Evolutionary conservation across 2,797 vertebrate genomes (phyloP), one percentile per base, ranked within the genome.

Genomic region (Cossypha heuglini): DNA sequence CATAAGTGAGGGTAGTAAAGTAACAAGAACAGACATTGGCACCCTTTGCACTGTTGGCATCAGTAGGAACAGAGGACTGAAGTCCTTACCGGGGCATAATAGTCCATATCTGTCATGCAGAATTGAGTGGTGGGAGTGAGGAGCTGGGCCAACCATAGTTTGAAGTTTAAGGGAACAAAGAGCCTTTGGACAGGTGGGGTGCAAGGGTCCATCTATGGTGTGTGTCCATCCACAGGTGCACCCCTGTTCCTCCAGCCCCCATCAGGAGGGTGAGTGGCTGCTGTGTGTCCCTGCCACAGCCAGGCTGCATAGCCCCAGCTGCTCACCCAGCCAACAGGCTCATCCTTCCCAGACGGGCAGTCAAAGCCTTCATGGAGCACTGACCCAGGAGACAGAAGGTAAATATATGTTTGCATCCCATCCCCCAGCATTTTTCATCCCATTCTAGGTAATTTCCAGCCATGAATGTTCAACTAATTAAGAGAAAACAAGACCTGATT

Each of bases 161-260:
- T 3, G 1, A 54, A 35, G 13, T 35, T 46, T 26, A 80, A 35
- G 43, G 91, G 16, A 86, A 68, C 43, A 57, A 91, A 37, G 7
- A 37, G 24, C 21, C 57, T 62, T 67, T 24, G 51, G 46, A 38
- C 28, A 61, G 10, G 10, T 6, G 17, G 22, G 21, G 15, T 51
- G 22, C 22, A 45, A 48, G 42, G 18, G 18, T n/a, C 42, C 11
- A 38, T n/a, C 21, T 13, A 17, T 13, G 28, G 13, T 25, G 16
- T 20, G 14, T 5, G 2, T 24, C n/a, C 26, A 2, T 5, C 55
- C 31, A 15, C 2, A 45, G 33, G 43, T 67, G 49, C 1, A 1
- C 2, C 1, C 16, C 16, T 2, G 2, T 35, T 35, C 21, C 46
- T n/a, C 24, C 1, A 2, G n/a, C 40, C 28, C 26, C 21, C 0